Conservation (phyloP, 92 coral and sea anemone genomes). For the Phenganax subtilis region DNA sequence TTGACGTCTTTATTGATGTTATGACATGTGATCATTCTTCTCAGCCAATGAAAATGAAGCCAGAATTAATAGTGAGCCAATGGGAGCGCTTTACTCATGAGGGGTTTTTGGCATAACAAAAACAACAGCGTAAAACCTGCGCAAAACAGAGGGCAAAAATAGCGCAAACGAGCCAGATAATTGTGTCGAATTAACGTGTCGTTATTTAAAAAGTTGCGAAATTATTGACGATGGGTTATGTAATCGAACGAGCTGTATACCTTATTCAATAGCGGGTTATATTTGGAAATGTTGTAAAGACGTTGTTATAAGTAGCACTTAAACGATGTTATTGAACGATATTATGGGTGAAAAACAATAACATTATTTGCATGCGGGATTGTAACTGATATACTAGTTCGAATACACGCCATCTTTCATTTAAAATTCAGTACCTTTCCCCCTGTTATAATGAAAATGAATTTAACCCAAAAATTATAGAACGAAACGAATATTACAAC, state of each 20-base stretch:
- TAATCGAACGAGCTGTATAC: not conserved
- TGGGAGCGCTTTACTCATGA: slow-evolving; percentile 28
- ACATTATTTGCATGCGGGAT: not conserved
- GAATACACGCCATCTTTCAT: not conserved
- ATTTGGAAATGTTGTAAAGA: not conserved
- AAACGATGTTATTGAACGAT: slow-evolving; percentile 1
- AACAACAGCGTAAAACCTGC: not conserved
- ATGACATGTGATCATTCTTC: slow-evolving; percentile 37
- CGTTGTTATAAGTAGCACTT: slow-evolving; percentile 5
- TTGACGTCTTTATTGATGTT: slow-evolving; percentile 43
- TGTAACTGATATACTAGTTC: not conserved
- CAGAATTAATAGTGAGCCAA: slow-evolving; percentile 28
- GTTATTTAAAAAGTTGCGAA: not conserved
- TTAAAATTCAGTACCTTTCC: no score
- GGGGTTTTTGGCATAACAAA: slow-evolving; percentile 5
- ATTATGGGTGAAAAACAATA: not conserved
- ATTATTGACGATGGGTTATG: not conserved
- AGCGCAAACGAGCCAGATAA: not conserved
- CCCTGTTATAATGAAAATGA: no score
- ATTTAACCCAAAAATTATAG: no score
- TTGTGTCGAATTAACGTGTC: not conserved
- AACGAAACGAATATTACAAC: no score
- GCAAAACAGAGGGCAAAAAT: not conserved
- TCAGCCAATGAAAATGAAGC: slow-evolving; percentile 25
- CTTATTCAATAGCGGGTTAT: not conserved